Base-by-base conservation (phyloP, 2,888 invertebrate genomes). In the Hirudinaria manillensis region DNA sequence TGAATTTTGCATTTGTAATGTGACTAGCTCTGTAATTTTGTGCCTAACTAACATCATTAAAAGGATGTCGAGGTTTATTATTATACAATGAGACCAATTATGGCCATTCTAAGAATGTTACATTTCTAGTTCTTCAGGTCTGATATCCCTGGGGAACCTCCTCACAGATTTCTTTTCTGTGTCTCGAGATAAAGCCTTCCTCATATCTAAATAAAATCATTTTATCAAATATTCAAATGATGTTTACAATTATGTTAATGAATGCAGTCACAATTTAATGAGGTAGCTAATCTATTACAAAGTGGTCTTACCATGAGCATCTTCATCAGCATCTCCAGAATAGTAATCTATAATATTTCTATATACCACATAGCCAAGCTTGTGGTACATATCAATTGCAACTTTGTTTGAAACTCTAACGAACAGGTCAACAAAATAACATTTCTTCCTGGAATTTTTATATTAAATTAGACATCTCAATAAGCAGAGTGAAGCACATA, bases 341-440 rank as follows among this genome's bases (percentile, higher is more conserved):
- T 99, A 99, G 88, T 99, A 99, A 85, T 97, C 97, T 80, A 99
- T 87, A 68, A 99, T 97, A 66, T 93, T 93, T 76, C 99, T 88
- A 85, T 98, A 99, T 0, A 98, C 93, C 80, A 93, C 94, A 83
- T 99, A 99, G 32, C 97, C 98, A 76, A 98, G 87, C 85, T 92
- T 92, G 82, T 91, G 91, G 85, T 99, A 99, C 96, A 99, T 97
- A 82, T 93, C 93, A 75, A 97, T 95, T 0, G 99, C 99, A 67
- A 96, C 93, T 85, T 92, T 91, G 85, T 99, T 99, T 83, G 96
- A 97, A 19, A 97, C 94, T 81, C 99, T 89, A 3, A 99, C 99
- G 89, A 98, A 99, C 55, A 99, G 88, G 85, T 99, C 99, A 24
- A 99, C 98, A 87, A 99, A 99, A 85, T 93, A 98, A 36, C 94